A percentile compares a stretch with the other conserved stretches of the same genome.
Evolutionary conservation across 2,888 invertebrate species (phyloP).

Genomic region (Hypomecis atomaria): DNA sequence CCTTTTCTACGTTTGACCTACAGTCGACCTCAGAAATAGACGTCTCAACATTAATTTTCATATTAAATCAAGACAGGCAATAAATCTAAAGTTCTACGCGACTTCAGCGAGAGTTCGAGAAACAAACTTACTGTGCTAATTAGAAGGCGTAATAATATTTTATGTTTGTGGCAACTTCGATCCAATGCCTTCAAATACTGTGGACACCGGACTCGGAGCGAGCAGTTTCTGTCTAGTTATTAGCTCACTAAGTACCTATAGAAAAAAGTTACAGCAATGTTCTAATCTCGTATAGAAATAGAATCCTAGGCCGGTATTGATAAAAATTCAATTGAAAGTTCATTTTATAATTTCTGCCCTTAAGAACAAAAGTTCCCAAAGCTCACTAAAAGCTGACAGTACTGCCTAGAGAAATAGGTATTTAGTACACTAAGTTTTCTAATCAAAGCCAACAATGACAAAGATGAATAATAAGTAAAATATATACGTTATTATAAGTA

Average conservation of each 20-base stretch:
- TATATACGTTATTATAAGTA: too few species aligned
- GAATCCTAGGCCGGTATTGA: too few species aligned
- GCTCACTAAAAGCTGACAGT: too few species aligned
- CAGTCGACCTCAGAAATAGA: slow-evolving; percentile 4
- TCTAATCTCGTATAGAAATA: too few species aligned
- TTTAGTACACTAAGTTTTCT: too few species aligned
- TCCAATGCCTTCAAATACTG: background rate
- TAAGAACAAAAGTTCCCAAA: too few species aligned
- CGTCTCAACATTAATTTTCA: slow-evolving; percentile 29
- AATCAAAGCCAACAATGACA: too few species aligned
- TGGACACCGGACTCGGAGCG: background rate
- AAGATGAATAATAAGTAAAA: too few species aligned
- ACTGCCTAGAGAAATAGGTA: too few species aligned
- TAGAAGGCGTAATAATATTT: slow-evolving; percentile 43
- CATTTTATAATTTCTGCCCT: too few species aligned
- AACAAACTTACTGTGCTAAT: slow-evolving; percentile 37
- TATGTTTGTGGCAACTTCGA: slow-evolving; percentile 31
- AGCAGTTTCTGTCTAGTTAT: background rate
- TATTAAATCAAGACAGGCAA: slow-evolving; percentile 43
- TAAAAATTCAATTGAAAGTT: too few species aligned
- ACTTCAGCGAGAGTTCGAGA: slow-evolving; percentile 21
- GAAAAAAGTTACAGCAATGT: background rate
- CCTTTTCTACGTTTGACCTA: too few species aligned
- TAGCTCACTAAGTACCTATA: background rate
- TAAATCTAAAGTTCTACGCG: slow-evolving; percentile 36